Conservation (phyloP, 2,113 vertebrate species). For the Physeter macrocephalus region DNA sequence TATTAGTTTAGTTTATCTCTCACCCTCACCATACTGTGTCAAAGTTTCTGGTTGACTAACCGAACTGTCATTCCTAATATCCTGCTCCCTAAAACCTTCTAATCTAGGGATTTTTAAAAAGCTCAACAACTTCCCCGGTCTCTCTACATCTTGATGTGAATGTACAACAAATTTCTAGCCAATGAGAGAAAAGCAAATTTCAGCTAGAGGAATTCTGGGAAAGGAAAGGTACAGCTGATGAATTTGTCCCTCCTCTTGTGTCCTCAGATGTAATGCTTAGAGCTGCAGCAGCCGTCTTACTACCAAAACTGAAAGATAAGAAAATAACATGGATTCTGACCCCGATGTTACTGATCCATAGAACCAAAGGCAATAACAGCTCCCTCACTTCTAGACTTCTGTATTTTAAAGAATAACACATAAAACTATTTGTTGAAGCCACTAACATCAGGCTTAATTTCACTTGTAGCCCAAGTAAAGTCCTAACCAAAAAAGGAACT, state of each 20-base stretch:
- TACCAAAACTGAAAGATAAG: background rate
- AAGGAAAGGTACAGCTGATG: background rate
- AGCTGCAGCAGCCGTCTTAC: accelerated
- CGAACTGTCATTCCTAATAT: background rate
- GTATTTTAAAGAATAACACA: background rate
- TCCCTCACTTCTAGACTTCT: background rate
- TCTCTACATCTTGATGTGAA: background rate
- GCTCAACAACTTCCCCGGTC: background rate
- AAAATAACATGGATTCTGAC: background rate
- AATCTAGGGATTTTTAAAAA: background rate
- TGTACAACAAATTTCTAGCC: background rate
- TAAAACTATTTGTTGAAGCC: background rate
- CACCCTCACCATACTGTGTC: accelerated
- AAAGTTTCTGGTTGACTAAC: background rate
- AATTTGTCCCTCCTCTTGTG: background rate
- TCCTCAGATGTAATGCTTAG: background rate
- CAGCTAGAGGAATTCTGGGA: background rate
- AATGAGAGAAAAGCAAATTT: background rate
- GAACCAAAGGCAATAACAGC: background rate
- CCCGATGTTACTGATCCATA: background rate
- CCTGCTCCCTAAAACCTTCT: background rate
- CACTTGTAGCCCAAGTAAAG: background rate
- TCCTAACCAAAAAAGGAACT: background rate
- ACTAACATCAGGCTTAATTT: background rate
- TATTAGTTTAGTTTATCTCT: background rate